Evolutionary conservation across 2,888 invertebrate species (phyloP).

Genomic region (Operophtera brumata): DNA sequence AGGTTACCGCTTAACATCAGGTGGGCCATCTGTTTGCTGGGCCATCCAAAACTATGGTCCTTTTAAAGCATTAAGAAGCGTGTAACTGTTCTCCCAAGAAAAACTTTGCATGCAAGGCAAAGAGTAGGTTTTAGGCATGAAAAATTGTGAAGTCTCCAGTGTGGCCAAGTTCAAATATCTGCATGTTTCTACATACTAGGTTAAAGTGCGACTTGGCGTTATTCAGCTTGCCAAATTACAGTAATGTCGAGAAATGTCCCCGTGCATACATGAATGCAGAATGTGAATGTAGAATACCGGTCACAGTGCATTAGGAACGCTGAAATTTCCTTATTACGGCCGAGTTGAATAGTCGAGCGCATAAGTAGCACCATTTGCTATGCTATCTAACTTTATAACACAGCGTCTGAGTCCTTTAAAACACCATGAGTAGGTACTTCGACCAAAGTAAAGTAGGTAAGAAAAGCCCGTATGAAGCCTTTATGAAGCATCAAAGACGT

Average conservation of each 20-base stretch:
- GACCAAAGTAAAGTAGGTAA: too few relatives aligned
- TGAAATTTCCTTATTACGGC: conserved; percentile 26
- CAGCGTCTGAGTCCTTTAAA: too few relatives aligned
- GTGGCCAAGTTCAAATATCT: conserved; percentile 17
- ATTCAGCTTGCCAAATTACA: conserved; percentile 21
- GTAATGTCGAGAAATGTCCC: conserved; percentile 21
- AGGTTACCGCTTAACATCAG: too few relatives aligned
- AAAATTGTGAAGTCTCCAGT: conserved; percentile 5
- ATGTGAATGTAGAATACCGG: conserved; percentile 17
- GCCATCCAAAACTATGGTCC: too few relatives aligned
- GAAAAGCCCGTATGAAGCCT: too few relatives aligned
- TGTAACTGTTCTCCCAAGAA: too few relatives aligned
- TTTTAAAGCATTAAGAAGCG: background rate
- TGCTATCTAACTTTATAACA: too few relatives aligned
- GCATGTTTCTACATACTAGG: conserved; percentile 13
- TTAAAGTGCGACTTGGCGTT: conserved; percentile 10
- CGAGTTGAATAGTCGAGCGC: conserved; percentile 16
- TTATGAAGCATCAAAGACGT: too few relatives aligned
- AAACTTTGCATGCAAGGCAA: background rate
- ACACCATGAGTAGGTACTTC: too few relatives aligned
- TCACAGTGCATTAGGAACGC: conserved; percentile 21
- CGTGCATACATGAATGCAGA: conserved; percentile 20
- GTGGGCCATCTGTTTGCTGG: too few relatives aligned
- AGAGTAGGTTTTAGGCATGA: conserved; percentile 11
- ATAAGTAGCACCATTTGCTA: conserved; percentile 10